phyloP scores from a whole-genome alignment of 2,888 invertebrate species.

The Pristionchus arcanus region DNA sequence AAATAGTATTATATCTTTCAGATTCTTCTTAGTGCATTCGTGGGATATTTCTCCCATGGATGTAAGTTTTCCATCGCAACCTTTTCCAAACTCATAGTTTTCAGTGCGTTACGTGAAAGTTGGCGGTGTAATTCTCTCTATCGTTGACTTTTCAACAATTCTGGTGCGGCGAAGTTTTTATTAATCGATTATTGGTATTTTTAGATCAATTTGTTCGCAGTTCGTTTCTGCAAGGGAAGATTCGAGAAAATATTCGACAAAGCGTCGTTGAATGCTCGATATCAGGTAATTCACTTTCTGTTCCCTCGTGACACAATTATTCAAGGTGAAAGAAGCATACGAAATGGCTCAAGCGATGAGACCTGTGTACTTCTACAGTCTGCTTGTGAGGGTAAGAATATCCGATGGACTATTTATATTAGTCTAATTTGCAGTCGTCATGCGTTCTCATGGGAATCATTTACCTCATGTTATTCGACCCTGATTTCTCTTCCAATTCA shows the following conservation, averaged over 20 bases:
- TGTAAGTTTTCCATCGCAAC: neutral
- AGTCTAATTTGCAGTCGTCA: neutral
- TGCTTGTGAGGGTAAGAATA: neutral
- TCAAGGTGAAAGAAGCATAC: conserved; percentile 27
- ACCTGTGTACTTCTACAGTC: conserved; percentile 20
- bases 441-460: conserved; percentile 12
- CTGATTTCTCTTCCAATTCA: neutral
- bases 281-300: neutral
- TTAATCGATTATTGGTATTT: neutral
- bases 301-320: neutral
- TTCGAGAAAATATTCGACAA: conserved; percentile 25
- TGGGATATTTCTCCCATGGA: neutral
- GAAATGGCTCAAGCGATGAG: conserved; percentile 29
- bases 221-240: conserved; percentile 13
- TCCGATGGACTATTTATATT: neutral
- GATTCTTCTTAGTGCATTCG: neutral
- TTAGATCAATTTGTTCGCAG: neutral
- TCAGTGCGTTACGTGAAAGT: neutral
- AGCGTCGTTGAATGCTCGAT: conserved; percentile 28
- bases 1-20: neutral
- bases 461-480: neutral
- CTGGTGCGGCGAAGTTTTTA: neutral
- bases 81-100: neutral
- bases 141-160: neutral
- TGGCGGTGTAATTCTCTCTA: neutral